A percentile compares a stretch with the other conserved stretches of the same genome.
phyloP scores from a whole-genome alignment of 2,797 vertebrate species.

The Hoplostethus atlanticus region DNA sequence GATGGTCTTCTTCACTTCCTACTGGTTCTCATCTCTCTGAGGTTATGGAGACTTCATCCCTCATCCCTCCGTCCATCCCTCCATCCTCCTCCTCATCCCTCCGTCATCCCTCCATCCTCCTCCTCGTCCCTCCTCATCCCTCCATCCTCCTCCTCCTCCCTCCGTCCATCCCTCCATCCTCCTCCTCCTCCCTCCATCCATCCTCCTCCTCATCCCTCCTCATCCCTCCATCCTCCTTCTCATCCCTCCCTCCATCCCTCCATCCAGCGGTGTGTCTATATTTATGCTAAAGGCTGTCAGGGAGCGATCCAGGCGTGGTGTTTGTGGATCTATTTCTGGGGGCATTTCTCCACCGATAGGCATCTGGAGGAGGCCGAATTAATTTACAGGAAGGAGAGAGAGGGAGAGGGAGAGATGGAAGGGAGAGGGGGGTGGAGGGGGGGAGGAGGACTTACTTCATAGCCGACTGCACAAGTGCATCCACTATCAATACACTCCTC shows the following conservation, averaged over 20 bases:
- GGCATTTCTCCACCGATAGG: constrained; percentile 92
- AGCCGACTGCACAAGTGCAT: constrained; percentile 67
- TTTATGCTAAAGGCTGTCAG: constrained; percentile 85
- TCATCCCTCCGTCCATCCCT: no score
- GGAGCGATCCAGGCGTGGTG: no score
- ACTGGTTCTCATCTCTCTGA: no score
- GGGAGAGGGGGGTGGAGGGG: constrained; percentile 74
- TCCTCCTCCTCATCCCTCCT: constrained; percentile 22
- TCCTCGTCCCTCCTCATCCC: no score
- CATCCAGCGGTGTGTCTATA: constrained; percentile 81
- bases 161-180: no score
- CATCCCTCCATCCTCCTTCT: constrained; percentile 11
- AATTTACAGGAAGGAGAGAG: constrained; percentile 88
- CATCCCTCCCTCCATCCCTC: constrained; percentile 22
- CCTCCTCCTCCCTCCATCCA: neutral
- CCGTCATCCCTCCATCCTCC: no score
- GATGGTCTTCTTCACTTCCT: no score
- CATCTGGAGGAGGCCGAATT: constrained; percentile 97
- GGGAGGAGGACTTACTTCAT: constrained; percentile 62
- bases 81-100: no score
- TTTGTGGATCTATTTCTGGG: constrained; percentile 94
- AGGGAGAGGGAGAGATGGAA: constrained; percentile 89
- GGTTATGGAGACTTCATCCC: no score
- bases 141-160: no score
- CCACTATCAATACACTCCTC: constrained; percentile 56